Evolutionary conservation across 1,140 invertebrate species (phyloP), one percentile per base, ranked within the genome.

Genomic region (Cherax destructor): DNA sequence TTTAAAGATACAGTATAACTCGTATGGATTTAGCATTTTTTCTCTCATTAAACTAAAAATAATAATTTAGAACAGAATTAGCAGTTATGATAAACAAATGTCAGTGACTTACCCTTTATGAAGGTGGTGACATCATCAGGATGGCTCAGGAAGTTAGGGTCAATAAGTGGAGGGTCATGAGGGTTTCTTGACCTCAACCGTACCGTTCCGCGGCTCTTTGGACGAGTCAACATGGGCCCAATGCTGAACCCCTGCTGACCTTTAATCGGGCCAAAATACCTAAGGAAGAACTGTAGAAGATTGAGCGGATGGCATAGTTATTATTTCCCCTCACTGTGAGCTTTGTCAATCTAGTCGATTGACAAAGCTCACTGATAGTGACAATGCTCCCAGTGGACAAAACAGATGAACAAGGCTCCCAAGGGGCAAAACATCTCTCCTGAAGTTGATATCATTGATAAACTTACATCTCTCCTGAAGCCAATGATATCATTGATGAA

Each of bases 191-290:
- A 96, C 89, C 95, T 95, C 4, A 98, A 94, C 93, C 95, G 95
- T 52, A 98, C 95, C 88, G 95, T 95, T 3, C 97, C 98, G 80
- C 95, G 95, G 56, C 97, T 97, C 94, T 97, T 96, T 2, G 97
- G 97, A 77, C 96, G 95, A 94, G 97, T 94, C 0, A 97, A 94
- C 95, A 97, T 96, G 4, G 96, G 96, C 94, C 65, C 50, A 18
- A 88, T 80, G 77, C 47, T 88, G 49, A 83, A 88, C n/a, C 87
- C 87, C 4, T 88, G 79, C 18, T 56, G 59, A 11, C 87, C 87
- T 9, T 81, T 21, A 7, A 83, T 21, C 0, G 78, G n/a, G 3
- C 61, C 21, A 18, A 65, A 80, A 30, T 88, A 81, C 18, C 41
- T 1, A 4, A 30, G 18, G 65, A 80, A 88, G 41, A 81, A 24